These are phyloP conservation scores for Pelodiscus sinensis DNA, from an alignment of 2,113 vertebrate genomes.

Conservation along the genomic window DNA sequence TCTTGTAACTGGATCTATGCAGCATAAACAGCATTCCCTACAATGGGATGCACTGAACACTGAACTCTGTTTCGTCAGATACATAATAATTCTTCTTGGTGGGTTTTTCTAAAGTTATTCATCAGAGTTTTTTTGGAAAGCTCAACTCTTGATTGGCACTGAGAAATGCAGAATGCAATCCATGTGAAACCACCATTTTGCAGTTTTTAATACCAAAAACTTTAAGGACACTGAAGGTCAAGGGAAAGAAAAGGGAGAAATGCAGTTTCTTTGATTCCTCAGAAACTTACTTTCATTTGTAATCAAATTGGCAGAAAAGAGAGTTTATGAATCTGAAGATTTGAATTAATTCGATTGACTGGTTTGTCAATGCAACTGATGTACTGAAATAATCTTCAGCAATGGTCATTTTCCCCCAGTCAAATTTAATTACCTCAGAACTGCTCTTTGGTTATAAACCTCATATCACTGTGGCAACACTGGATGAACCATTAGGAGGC, in stretches of 20 bases:
- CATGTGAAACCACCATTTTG: accelerated
- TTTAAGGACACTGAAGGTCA: neutral
- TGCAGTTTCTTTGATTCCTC: neutral
- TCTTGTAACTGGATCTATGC: neutral
- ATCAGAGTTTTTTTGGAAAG: neutral
- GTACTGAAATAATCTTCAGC: neutral
- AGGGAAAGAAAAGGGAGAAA: neutral
- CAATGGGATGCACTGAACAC: neutral
- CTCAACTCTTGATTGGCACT: neutral
- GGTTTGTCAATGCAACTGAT: neutral
- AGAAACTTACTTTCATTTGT: neutral
- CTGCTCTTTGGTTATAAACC: neutral
- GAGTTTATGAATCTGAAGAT: neutral
- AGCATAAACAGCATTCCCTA: neutral
- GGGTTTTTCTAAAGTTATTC: neutral
- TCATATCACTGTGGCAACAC: neutral
- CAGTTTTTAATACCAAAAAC: neutral
- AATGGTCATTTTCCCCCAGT: neutral
- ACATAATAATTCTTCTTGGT: accelerated
- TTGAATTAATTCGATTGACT: neutral
- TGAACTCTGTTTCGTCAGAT: neutral
- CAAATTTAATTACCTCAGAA: neutral
- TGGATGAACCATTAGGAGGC: accelerated
- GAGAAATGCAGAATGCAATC: neutral
- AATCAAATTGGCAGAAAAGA: neutral